Conservation (phyloP, 53 echinoderm and acorn worm species). For the Echinometra lucunter region DNA sequence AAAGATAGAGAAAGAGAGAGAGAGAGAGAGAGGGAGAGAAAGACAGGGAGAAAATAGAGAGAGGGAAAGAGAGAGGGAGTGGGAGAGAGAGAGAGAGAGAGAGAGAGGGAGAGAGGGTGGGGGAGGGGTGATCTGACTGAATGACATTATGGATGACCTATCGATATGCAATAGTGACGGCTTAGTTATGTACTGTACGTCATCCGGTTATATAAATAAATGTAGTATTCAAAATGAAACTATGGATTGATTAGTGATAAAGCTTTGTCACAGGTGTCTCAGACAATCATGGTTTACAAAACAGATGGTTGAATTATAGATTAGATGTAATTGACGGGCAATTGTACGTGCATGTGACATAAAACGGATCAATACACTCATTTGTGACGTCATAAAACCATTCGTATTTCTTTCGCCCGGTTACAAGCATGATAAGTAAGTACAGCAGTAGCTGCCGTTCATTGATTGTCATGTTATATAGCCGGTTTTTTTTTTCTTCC, state of each 20-base stretch:
- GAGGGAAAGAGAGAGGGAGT: neutral
- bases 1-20: neutral
- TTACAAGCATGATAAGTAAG: neutral
- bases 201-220: neutral
- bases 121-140: neutral
- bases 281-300: neutral
- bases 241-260: neutral
- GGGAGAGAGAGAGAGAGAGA: neutral
- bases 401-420: neutral
- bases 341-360: neutral
- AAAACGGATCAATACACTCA: neutral
- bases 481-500: no score
- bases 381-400: neutral
- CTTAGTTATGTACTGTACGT: neutral
- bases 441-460: neutral
- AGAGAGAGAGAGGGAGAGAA: neutral
- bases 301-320: constrained; percentile 36
- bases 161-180: neutral
- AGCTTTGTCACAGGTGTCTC: neutral
- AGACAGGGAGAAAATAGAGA: neutral
- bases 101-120: neutral
- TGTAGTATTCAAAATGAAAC: neutral
- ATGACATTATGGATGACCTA: neutral
- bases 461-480: neutral
- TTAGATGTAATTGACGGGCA: neutral